These are phyloP conservation scores for Drosophila rhopaloa DNA, from an alignment of 1,140 invertebrate genomes.

Conservation along the genomic window DNA sequence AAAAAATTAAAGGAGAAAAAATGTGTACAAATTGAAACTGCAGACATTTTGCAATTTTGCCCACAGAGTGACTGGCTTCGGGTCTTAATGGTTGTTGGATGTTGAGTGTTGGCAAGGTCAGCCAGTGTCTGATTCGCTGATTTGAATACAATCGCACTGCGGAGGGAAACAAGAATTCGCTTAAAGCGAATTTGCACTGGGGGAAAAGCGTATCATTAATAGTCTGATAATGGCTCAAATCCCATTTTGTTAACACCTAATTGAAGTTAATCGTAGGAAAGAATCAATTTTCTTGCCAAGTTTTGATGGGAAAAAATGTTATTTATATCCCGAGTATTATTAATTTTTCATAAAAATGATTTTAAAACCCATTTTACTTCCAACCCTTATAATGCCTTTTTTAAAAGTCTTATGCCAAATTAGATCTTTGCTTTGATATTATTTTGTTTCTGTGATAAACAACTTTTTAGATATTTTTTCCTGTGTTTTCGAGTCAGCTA, in stretches of 20 bases:
- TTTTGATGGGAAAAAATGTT: neutral
- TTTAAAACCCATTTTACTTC: too few species aligned
- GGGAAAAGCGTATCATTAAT: constrained; percentile 9
- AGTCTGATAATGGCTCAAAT: constrained; percentile 4
- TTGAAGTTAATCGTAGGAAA: constrained; percentile 2
- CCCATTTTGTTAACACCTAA: constrained; percentile 6
- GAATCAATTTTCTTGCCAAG: neutral
- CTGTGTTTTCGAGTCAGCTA: constrained; percentile 4
- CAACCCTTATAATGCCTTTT: too few species aligned
- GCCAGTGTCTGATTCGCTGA: constrained; percentile 53
- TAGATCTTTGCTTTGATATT: too few species aligned
- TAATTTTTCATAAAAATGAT: neutral
- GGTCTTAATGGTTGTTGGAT: constrained; percentile 49
- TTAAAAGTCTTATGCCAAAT: too few species aligned
- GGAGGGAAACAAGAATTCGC: constrained; percentile 63
- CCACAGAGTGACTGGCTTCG: constrained; percentile 14
- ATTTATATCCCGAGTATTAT: neutral
- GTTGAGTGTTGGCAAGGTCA: constrained; percentile 66
- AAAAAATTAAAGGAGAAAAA: constrained; percentile 15
- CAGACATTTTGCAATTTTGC: constrained; percentile 43
- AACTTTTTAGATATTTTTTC: neutral
- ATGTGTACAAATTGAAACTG: constrained; percentile 55
- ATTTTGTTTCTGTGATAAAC: neutral
- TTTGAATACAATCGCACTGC: constrained; percentile 74
- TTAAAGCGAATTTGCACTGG: constrained; percentile 22